phyloP scores from a whole-genome alignment of 2,113 vertebrate genomes.

The Hippoglossus stenolepis region DNA sequence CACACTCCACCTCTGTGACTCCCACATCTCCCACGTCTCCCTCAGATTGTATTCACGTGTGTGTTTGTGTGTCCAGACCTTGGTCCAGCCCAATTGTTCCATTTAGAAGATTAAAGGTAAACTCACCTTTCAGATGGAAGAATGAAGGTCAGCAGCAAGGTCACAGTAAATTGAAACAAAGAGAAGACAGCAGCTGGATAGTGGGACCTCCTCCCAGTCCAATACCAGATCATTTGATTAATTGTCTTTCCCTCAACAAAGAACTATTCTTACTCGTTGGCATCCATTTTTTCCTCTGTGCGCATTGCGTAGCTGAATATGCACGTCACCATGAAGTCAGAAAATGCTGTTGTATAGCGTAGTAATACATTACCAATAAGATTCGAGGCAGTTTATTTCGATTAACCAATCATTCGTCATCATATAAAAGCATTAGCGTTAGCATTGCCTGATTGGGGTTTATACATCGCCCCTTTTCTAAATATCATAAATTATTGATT shows the following conservation, averaged over 20 bases:
- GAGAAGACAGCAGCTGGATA: neutral
- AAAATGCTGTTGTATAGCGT: neutral
- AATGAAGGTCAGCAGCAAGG: slow-evolving; percentile 31
- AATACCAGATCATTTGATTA: neutral
- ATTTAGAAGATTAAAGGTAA: slow-evolving; percentile 70
- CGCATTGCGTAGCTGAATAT: neutral
- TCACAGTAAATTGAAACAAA: slow-evolving; percentile 7
- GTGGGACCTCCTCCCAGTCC: neutral
- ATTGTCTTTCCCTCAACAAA: neutral
- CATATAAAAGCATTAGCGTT: too few relatives aligned
- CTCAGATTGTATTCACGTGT: neutral
- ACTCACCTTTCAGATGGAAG: slow-evolving; percentile 39
- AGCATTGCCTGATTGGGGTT: too few relatives aligned
- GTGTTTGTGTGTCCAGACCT: neutral
- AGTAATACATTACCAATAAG: neutral
- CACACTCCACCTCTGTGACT: slow-evolving; percentile 1
- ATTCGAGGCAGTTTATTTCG: too few relatives aligned
- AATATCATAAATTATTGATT: too few relatives aligned
- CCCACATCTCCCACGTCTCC: neutral
- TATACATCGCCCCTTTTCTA: too few relatives aligned
- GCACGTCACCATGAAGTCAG: neutral
- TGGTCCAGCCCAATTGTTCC: slow-evolving; percentile 19
- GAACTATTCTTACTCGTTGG: neutral
- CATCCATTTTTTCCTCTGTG: neutral
- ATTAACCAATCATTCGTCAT: too few relatives aligned